These are phyloP conservation scores for Diplodus sargus DNA, from an alignment of 2,797 vertebrate genomes.

Conservation along the genomic window DNA sequence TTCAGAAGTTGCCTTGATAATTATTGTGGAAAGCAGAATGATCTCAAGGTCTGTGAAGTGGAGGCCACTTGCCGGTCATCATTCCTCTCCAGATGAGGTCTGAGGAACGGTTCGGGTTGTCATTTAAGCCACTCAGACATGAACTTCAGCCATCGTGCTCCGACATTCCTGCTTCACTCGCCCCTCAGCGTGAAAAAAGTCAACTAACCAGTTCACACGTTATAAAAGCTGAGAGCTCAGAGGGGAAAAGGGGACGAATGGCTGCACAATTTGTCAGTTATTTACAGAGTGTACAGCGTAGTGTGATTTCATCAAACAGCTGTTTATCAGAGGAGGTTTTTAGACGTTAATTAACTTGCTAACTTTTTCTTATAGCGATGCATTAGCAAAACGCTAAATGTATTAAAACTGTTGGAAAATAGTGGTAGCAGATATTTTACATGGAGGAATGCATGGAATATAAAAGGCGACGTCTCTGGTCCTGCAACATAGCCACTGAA, in stretches of 20 bases:
- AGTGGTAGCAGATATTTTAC: neutral
- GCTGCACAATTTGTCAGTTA: neutral
- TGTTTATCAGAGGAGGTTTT: neutral
- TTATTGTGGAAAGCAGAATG: slow-evolving; percentile 29
- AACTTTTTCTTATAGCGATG: neutral
- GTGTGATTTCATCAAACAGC: neutral
- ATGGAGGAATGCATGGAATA: too few species aligned
- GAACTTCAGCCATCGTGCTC: slow-evolving; percentile 15
- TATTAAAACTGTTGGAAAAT: neutral
- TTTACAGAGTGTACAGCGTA: neutral
- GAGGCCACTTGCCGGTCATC: slow-evolving; percentile 27
- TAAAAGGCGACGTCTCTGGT: too few species aligned
- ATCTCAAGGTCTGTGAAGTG: slow-evolving; percentile 35
- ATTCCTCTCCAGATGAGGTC: slow-evolving; percentile 6
- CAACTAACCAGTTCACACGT: slow-evolving; percentile 42
- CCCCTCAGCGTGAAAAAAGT: slow-evolving; percentile 42
- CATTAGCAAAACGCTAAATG: neutral
- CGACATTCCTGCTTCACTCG: slow-evolving; percentile 20
- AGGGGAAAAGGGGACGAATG: neutral
- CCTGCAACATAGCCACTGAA: too few species aligned
- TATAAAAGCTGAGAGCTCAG: slow-evolving; percentile 27
- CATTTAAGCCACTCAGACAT: slow-evolving; percentile 27
- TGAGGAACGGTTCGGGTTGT: slow-evolving; percentile 30
- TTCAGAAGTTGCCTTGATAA: slow-evolving; percentile 16
- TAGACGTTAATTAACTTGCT: neutral